A percentile compares a stretch with the other conserved stretches of the same genome.
Evolutionary conservation across 2,797 vertebrate genomes (phyloP).

Genomic region (Naso thynnoides): DNA sequence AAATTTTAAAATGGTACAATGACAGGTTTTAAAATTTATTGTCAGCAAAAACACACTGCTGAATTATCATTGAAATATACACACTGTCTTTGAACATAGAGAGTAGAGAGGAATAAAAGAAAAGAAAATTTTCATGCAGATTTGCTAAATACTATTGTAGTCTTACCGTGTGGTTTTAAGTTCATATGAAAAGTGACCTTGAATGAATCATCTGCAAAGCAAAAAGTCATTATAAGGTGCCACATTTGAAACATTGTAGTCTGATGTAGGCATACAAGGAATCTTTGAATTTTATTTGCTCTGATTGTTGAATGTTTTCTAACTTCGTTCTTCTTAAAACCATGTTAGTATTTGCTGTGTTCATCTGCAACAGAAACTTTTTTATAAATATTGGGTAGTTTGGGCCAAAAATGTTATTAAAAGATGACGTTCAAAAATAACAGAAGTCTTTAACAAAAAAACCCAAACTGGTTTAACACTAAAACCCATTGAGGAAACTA

Average conservation of each 20-base stretch:
- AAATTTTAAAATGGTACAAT: conserved; percentile 11
- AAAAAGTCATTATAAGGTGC: neutral
- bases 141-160: neutral
- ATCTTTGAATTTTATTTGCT: conserved; percentile 7
- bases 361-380: neutral
- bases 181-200: neutral
- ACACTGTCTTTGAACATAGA: conserved; percentile 11
- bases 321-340: too few species aligned
- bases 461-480: neutral
- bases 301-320: neutral
- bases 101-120: neutral
- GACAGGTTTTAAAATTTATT: conserved; percentile 22
- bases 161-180: neutral
- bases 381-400: neutral
- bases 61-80: conserved; percentile 19
- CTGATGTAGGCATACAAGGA: neutral
- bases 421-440: conserved; percentile 29
- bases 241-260: neutral
- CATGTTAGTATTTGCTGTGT: conserved; percentile 10
- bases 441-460: conserved; percentile 10
- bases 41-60: conserved; percentile 11
- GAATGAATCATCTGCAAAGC: neutral
- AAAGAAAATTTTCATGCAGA: neutral
- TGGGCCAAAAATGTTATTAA: neutral
- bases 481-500: conserved; percentile 20